phyloP scores from a whole-genome alignment of 2,113 vertebrate species.

The Thalassoma bifasciatum region DNA sequence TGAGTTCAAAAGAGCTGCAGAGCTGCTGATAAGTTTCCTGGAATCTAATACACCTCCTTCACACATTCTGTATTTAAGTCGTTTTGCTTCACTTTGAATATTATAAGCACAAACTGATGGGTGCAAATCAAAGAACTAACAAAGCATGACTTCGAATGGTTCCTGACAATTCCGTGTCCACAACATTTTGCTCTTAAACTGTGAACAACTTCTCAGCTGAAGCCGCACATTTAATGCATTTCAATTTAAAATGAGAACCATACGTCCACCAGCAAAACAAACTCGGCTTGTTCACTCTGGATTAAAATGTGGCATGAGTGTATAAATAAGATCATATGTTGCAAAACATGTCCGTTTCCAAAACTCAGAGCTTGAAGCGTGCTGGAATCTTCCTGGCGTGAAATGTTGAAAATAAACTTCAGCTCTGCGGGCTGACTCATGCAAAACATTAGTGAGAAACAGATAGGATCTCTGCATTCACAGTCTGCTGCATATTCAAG shows the following conservation, averaged over 20 bases:
- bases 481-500: constrained; percentile 54
- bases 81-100: background rate
- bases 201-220: background rate
- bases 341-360: constrained; percentile 1
- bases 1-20: background rate
- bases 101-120: background rate
- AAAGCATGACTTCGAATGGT: background rate
- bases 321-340: constrained; percentile 30
- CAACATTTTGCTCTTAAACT: background rate
- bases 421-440: constrained; percentile 44
- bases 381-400: constrained; percentile 4
- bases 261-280: background rate
- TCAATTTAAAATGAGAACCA: background rate
- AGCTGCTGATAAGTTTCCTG: background rate
- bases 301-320: constrained; percentile 3
- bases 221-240: background rate
- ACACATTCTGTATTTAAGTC: background rate
- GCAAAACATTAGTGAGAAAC: constrained; percentile 18
- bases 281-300: background rate
- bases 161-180: background rate
- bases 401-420: constrained; percentile 24
- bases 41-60: background rate
- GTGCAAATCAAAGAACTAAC: background rate
- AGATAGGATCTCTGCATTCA: constrained; percentile 52
- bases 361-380: background rate